Conservation (phyloP, 1,140 invertebrate species). For the Lepidurus apus region DNA sequence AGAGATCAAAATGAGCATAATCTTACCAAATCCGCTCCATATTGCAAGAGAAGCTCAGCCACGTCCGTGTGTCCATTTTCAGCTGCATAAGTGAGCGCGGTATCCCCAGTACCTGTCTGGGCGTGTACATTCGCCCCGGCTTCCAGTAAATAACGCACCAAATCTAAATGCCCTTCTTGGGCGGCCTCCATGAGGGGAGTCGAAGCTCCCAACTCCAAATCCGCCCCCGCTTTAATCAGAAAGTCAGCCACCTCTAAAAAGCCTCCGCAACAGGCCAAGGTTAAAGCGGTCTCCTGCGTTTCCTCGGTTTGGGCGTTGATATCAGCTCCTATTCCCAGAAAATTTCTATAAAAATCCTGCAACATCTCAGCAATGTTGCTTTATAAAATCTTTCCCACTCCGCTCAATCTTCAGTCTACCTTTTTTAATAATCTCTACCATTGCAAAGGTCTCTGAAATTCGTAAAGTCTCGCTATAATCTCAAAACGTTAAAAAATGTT, state of each 20-base stretch:
- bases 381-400: neutral
- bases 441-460: neutral
- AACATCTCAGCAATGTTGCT: neutral
- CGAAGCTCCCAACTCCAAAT: constrained; percentile 90
- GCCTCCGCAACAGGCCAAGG: constrained; percentile 93
- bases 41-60: constrained; percentile 75
- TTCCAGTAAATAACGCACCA: constrained; percentile 67
- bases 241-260: constrained; percentile 97
- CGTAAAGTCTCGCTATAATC: neutral
- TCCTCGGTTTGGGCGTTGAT: constrained; percentile 98
- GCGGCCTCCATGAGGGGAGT: constrained; percentile 97
- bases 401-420: too few species aligned
- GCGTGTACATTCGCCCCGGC: constrained; percentile 85
- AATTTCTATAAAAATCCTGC: neutral
- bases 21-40: constrained; percentile 76
- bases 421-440: constrained; percentile 4
- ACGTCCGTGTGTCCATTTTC: constrained; percentile 95
- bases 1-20: too few species aligned
- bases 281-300: constrained; percentile 95
- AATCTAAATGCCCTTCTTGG: constrained; percentile 64
- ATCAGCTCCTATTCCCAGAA: constrained; percentile 63
- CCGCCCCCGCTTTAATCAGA: constrained; percentile 89
- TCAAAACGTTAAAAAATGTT: neutral
- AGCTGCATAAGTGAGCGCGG: constrained; percentile 94
- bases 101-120: constrained; percentile 89